Evolutionary conservation across 2,797 vertebrate genomes (phyloP).

Genomic region (Garrulus glandarius): DNA sequence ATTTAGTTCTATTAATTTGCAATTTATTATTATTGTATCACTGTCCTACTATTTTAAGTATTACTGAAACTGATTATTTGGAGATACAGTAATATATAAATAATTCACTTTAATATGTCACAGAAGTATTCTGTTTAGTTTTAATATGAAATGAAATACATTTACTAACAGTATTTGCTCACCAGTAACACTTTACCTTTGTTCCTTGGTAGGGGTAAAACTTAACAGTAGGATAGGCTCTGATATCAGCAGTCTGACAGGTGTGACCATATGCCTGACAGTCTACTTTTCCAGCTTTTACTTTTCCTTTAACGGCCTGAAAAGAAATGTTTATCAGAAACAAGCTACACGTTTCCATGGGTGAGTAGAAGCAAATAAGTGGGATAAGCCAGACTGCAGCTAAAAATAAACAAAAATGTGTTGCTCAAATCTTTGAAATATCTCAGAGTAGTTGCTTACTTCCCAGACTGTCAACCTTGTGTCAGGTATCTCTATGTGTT

Average conservation of each 20-base stretch:
- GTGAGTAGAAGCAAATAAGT: neutral
- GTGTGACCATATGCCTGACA: constrained; percentile 86
- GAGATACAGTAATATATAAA: neutral
- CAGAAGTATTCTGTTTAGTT: neutral
- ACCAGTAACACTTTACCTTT: constrained; percentile 75
- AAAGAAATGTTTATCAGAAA: neutral
- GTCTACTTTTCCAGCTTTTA: constrained; percentile 93
- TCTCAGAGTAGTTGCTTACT: neutral
- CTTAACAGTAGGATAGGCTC: constrained; percentile 89
- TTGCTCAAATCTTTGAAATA: neutral
- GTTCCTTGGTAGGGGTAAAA: constrained; percentile 83
- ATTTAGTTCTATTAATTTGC: neutral
- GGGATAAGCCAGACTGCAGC: neutral
- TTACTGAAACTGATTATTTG: neutral
- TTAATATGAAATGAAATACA: neutral
- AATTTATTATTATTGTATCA: neutral
- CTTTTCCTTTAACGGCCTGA: constrained; percentile 86
- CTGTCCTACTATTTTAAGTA: neutral
- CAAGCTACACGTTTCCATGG: neutral
- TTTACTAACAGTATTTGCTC: neutral
- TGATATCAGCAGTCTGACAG: constrained; percentile 88
- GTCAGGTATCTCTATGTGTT: fast-evolving
- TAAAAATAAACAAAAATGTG: neutral
- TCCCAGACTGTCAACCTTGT: neutral
- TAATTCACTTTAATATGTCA: neutral